Percentiles rank a stretch among this genome's conserved stretches.
These are phyloP conservation scores for Agraylea sexmaculata DNA, from an alignment of 1,140 invertebrate genomes.

Conservation along the genomic window DNA sequence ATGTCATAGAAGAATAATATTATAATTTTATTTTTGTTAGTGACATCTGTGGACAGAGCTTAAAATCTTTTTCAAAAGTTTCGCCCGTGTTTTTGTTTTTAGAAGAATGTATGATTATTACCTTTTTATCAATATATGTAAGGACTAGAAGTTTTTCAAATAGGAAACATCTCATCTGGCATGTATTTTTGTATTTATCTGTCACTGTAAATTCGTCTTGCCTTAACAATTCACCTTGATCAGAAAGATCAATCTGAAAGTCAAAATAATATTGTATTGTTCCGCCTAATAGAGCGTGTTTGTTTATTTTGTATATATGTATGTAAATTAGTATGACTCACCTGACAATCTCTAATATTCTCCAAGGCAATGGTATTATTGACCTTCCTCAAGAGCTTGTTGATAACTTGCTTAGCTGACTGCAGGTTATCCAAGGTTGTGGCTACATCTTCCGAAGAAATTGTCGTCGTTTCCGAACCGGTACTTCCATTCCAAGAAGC, in stretches of 20 bases:
- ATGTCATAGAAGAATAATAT: conserved; percentile 7
- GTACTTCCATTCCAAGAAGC: conserved; percentile 27
- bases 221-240: conserved; percentile 75
- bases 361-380: conserved; percentile 90
- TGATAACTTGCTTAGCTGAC: conserved; percentile 83
- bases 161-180: conserved; percentile 79
- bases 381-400: conserved; percentile 81
- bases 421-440: conserved; percentile 60
- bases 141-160: conserved; percentile 91
- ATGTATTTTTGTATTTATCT: conserved; percentile 71
- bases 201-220: conserved; percentile 89
- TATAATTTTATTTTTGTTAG: conserved; percentile 11
- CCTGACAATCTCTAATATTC: conserved; percentile 82
- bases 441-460: no score
- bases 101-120: no score
- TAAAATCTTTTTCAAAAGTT: conserved; percentile 6
- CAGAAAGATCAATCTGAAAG: conserved; percentile 80
- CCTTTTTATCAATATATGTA: conserved; percentile 73
- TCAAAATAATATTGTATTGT: no score
- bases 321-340: conserved; percentile 40
- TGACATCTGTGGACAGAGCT: conserved; percentile 3
- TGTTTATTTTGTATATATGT: no score
- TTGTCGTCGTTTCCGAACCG: background rate
- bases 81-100: no score
- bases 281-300: no score